Conservation (phyloP, 2,888 invertebrate species). For the Epistrophe grossulariae region DNA sequence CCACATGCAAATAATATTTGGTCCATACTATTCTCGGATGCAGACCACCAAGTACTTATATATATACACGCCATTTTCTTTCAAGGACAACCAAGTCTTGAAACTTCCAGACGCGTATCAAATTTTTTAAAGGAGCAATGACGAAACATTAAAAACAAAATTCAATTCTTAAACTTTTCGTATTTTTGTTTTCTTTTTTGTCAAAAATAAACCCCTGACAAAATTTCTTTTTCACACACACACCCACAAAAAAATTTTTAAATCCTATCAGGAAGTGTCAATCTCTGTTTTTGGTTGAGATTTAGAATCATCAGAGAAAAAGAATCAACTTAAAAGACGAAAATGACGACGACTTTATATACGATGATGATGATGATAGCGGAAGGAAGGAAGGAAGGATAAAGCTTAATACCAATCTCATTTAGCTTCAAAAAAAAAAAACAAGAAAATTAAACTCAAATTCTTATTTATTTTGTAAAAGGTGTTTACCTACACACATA, state of each 20-base stretch:
- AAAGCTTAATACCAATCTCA: conserved; percentile 70
- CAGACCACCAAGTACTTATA: too few relatives aligned
- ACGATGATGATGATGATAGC: neutral
- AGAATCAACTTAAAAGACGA: conserved; percentile 63
- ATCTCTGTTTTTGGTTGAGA: conserved; percentile 59
- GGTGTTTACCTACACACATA: conserved; percentile 29
- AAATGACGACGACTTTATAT: conserved; percentile 23
- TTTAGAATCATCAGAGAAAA: conserved; percentile 57
- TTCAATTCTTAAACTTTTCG: conserved; percentile 10
- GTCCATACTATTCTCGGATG: too few relatives aligned
- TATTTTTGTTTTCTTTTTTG: conserved; percentile 2
- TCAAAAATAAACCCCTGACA: conserved; percentile 44
- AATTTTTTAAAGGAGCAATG: neutral
- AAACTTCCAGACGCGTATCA: neutral
- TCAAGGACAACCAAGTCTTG: neutral
- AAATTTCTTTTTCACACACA: conserved; percentile 23
- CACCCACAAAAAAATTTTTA: conserved; percentile 30
- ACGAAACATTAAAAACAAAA: neutral
- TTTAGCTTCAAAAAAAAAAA: conserved; percentile 49
- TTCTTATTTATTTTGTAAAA: conserved; percentile 19
- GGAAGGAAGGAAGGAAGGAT: conserved; percentile 54
- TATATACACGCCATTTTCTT: too few relatives aligned
- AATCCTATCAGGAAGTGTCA: conserved; percentile 64
- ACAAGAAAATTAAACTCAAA: neutral
- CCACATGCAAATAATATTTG: too few relatives aligned